These are phyloP conservation scores for Phrynosoma blainvillii DNA, from an alignment of 2,113 vertebrate genomes.

Conservation along the genomic window DNA sequence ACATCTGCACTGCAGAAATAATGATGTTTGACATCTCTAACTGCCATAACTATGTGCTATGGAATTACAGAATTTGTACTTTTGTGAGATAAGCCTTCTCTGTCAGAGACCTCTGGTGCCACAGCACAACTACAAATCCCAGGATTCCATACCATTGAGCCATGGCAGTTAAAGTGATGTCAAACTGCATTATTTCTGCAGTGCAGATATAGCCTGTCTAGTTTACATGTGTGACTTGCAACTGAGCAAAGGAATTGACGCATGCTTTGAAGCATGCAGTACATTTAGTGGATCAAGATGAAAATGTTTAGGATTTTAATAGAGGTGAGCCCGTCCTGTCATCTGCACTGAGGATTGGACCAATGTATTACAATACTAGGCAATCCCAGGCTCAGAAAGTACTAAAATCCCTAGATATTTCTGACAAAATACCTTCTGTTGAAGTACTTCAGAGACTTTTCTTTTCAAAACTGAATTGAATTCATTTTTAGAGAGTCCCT, in stretches of 20 bases:
- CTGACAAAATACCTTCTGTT: background rate
- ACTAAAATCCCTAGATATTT: background rate
- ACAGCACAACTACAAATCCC: too few relatives aligned
- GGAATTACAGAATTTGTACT: too few relatives aligned
- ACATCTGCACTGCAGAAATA: too few relatives aligned
- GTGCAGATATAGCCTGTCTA: too few relatives aligned
- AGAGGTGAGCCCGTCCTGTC: background rate
- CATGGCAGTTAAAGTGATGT: too few relatives aligned
- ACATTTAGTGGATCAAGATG: background rate
- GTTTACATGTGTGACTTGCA: background rate
- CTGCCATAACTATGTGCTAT: too few relatives aligned
- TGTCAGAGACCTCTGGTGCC: too few relatives aligned
- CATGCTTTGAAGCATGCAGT: background rate
- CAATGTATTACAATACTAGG: background rate
- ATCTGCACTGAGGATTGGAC: background rate
- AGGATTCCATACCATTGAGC: too few relatives aligned
- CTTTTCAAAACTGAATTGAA: constrained; percentile 14
- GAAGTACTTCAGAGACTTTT: background rate
- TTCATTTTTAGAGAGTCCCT: constrained; percentile 12
- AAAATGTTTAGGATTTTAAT: constrained; percentile 2
- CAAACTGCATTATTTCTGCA: too few relatives aligned
- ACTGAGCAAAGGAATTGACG: background rate
- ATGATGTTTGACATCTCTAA: too few relatives aligned
- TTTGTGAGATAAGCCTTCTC: too few relatives aligned
- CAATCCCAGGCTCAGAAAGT: background rate